A percentile compares a stretch with the other conserved stretches of the same genome.
Conservation (phyloP, 2,888 invertebrate species). For the Brenthis ino region DNA sequence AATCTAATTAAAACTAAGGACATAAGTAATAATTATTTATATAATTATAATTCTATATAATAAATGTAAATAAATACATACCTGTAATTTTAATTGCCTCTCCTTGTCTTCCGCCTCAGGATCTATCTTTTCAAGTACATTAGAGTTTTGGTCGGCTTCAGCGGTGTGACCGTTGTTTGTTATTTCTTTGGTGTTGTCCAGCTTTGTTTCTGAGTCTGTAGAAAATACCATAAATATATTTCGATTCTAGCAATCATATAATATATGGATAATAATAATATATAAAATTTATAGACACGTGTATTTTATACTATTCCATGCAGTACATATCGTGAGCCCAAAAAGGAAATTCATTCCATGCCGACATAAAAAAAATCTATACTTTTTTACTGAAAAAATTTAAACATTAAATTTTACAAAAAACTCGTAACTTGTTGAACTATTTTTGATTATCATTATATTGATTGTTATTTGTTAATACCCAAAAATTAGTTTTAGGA, state of each 20-base stretch:
- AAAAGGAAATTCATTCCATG: too few relatives aligned
- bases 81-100: slow-evolving; percentile 62
- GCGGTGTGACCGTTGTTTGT: slow-evolving; percentile 62
- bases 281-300: too few relatives aligned
- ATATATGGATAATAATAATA: too few relatives aligned
- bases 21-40: neutral
- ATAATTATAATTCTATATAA: neutral
- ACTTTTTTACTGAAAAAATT: too few relatives aligned
- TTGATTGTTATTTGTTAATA: too few relatives aligned
- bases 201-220: slow-evolving; percentile 48
- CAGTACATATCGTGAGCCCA: too few relatives aligned
- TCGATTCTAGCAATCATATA: neutral
- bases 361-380: too few relatives aligned
- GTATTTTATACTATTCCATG: too few relatives aligned
- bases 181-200: slow-evolving; percentile 53
- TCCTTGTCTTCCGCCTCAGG: slow-evolving; percentile 65
- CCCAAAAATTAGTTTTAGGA: neutral
- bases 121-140: slow-evolving; percentile 71
- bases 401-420: too few relatives aligned
- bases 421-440: too few relatives aligned
- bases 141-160: slow-evolving; percentile 71
- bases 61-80: slow-evolving; percentile 48
- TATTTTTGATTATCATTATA: too few relatives aligned
- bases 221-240: neutral
- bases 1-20: too few relatives aligned